Evolutionary conservation across 2,797 vertebrate genomes (phyloP), one percentile per base, ranked within the genome.

Genomic region (Microchirus variegatus): DNA sequence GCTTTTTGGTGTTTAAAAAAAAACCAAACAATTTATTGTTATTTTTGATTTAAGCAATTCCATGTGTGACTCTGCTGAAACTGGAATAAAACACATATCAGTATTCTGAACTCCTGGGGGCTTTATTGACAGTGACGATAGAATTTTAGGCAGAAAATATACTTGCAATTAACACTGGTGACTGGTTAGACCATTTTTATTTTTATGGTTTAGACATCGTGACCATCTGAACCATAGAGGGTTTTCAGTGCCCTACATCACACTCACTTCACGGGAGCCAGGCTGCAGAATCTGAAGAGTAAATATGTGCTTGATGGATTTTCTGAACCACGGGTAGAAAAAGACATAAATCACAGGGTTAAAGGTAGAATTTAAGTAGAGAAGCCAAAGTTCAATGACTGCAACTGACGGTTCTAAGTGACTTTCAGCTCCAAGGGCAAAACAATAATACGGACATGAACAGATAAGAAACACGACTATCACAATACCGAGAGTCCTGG

Each of bases 291-390:
- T 58, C 31, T 58, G 31, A 36, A 58, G 31, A 18, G 55, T 58
- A 36, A 46, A 2, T 19, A 58, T 58, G 2, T 37, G 26, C 15
- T 46, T 46, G 18, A 58, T 37, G 16, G 54, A 12, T 45, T 57
- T 57, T 46, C 54, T 57, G 31, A 57, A 57, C 54, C 54, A 57
- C 6, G 54, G 53, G 4, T 56, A 44, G 11, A 56, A 56, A 31
- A 19, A 22, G 13, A 42, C 41, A 12, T 42, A 42, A 6, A 42
- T 42, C 5, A 42, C 41, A 6, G 41, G 41, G 41, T 42, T 42
- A 15, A 42, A 2, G n/a, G 78, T 85, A 22, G 88, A 91, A 66
- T 89, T 91, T 19, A 77, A 73, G 40, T 85, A 83, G 3, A 79
- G 14, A 10, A 91, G 10, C 82, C 84, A 89, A n/a, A 80, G 70